These are phyloP conservation scores for Onychostoma macrolepis DNA, from an alignment of 2,113 vertebrate species.

Conservation along the genomic window DNA sequence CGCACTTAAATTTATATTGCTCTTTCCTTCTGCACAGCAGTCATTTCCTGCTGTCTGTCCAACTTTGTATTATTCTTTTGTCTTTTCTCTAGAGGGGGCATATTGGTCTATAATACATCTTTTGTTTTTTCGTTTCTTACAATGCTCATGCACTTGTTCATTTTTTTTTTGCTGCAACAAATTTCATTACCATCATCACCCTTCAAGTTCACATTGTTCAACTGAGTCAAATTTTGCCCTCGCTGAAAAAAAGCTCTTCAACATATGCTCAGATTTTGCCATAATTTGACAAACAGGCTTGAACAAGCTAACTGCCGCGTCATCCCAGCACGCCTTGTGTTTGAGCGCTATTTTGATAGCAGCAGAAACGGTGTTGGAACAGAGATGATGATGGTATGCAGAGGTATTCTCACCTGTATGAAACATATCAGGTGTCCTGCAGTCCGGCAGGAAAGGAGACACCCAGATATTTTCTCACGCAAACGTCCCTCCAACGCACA, in stretches of 20 bases:
- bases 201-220: too few species aligned
- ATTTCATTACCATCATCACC: too few species aligned
- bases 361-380: not conserved
- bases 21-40: not conserved
- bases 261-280: not conserved
- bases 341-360: not conserved
- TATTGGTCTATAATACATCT: not conserved
- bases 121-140: too few species aligned
- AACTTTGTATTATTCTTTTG: conserved; percentile 20
- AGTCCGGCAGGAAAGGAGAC: conserved; percentile 47
- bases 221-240: too few species aligned
- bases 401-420: conserved; percentile 16
- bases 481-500: not conserved
- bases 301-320: not conserved
- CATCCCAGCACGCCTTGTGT: conserved; percentile 1
- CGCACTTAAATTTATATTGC: not conserved
- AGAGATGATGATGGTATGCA: conserved; percentile 6
- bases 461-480: conserved; percentile 53
- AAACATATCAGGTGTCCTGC: conserved; percentile 47
- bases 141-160: too few species aligned
- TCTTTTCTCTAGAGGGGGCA: not conserved
- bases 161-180: not conserved
- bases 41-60: conserved; percentile 9
- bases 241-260: not conserved
- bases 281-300: conserved; percentile 36